Conservation (phyloP, 1,140 invertebrate species). For the Trinorchestia longiramus region DNA sequence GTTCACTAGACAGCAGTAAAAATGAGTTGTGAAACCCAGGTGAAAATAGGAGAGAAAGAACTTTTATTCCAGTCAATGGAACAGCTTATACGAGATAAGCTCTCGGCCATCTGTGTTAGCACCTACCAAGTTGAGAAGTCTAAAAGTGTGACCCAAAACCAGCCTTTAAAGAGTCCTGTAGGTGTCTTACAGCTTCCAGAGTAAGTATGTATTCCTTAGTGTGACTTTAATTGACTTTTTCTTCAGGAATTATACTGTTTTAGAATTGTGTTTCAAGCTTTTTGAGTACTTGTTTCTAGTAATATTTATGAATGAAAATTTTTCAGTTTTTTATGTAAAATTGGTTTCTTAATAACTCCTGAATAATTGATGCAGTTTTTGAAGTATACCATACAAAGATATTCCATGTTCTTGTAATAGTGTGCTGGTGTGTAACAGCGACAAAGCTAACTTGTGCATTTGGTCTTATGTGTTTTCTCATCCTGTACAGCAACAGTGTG, state of each 20-base stretch:
- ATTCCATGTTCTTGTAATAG: too few species aligned
- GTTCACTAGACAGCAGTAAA: background rate
- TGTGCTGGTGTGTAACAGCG: too few species aligned
- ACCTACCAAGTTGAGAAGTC: background rate
- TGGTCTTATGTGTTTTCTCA: background rate
- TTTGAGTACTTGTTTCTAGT: background rate
- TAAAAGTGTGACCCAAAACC: background rate
- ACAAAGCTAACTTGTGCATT: too few species aligned
- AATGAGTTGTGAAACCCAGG: background rate
- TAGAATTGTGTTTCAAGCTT: background rate
- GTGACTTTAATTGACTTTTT: background rate
- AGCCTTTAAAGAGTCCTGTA: background rate
- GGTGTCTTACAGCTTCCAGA: constrained; percentile 16
- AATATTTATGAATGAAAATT: background rate
- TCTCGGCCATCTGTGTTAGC: background rate
- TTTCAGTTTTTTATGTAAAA: background rate
- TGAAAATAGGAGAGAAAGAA: background rate
- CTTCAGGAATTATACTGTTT: background rate
- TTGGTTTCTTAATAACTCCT: too few species aligned
- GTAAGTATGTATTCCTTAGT: background rate
- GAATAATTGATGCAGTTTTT: too few species aligned
- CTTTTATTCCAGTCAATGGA: background rate
- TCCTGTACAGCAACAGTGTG: constrained; percentile 2
- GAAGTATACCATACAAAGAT: too few species aligned
- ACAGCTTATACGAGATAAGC: background rate